Conservation (phyloP, 1,140 invertebrate genomes). For the Anagrus nilaparvatae region DNA sequence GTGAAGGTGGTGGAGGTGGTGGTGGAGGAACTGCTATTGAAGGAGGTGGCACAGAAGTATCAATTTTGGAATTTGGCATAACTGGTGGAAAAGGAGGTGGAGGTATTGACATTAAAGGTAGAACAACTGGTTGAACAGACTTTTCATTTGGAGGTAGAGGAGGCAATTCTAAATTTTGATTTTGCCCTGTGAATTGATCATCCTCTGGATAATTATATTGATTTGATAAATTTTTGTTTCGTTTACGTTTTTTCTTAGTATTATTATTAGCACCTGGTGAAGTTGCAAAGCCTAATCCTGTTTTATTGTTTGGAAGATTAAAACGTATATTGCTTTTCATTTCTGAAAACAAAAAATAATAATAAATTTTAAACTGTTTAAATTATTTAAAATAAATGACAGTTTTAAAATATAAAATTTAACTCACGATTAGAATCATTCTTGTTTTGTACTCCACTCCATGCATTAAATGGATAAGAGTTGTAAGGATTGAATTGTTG, state of each 20-base stretch:
- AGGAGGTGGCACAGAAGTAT: slow-evolving; percentile 15
- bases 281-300: slow-evolving; percentile 34
- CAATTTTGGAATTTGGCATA: slow-evolving; percentile 28
- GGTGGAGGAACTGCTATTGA: slow-evolving; percentile 12
- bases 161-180: slow-evolving; percentile 31
- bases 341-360: slow-evolving; percentile 34
- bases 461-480: slow-evolving; percentile 28
- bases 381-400: slow-evolving; percentile 1
- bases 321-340: slow-evolving; percentile 47
- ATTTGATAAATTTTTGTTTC: slow-evolving; percentile 49
- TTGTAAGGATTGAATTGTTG: slow-evolving; percentile 29
- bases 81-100: slow-evolving; percentile 20
- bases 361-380: slow-evolving; percentile 1
- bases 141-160: slow-evolving; percentile 47
- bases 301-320: slow-evolving; percentile 48
- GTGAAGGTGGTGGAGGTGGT: slow-evolving; percentile 10
- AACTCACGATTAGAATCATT: slow-evolving; percentile 27
- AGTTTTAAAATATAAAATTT: background rate
- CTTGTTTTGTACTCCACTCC: slow-evolving; percentile 33
- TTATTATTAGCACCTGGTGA: too few relatives aligned
- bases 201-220: slow-evolving; percentile 44
- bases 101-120: slow-evolving; percentile 27
- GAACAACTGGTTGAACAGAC: too few relatives aligned
- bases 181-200: slow-evolving; percentile 15
- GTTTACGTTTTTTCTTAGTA: slow-evolving; percentile 66